Base-by-base conservation (phyloP, 1,140 invertebrate species). In the Drosophila asahinai region DNA sequence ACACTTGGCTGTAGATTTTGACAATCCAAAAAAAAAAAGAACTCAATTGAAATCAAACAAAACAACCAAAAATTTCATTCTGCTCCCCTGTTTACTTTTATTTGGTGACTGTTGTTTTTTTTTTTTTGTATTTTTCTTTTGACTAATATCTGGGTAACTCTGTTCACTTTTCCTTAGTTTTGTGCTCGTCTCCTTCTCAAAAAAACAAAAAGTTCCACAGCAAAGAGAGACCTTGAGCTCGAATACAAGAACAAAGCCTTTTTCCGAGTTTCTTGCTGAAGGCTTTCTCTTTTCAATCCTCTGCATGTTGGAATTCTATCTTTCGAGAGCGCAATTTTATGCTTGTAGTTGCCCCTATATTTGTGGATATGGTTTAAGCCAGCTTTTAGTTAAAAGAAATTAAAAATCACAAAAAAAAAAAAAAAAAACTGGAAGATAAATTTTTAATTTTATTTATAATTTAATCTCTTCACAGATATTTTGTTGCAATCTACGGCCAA, bases 401-500 rank as follows among this genome's bases (percentile, higher is more conserved):
- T 66, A 62, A 65, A 55, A 55, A 22, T 55, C 52, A 38, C 33
- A 38, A 55, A 19, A 19, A 38, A 14, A 38, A 22, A 19, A 22
- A 22, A 25, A 25, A 55, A 68, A 66, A 79, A 65, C 65, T 79
- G 60, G 66, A 77, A 76, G 52, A 91, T 86, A 73, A 78, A 91
- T 87, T 91, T 89, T 87, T 78, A 83, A 82, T 89, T 87, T 87
- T 92, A 91, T 90, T 92, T 91, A 91, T 86, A 80, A 91, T 92
- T 92, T 91, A 90, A 91, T 92, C 86, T 92, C 79, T 92, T 92
- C 91, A 92, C 91, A 92, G 91, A 92, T 92, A 92, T 92, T 92
- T 89, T 92, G 84, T 92, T 92, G 91, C 91, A 92, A 92, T 92
- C 91, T 92, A 92, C 91, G 84, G 91, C 91, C 91, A 92, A 92